Conservation (phyloP, 35 echinoderm and acorn worm species). For the Ophiothrix spiculata region DNA sequence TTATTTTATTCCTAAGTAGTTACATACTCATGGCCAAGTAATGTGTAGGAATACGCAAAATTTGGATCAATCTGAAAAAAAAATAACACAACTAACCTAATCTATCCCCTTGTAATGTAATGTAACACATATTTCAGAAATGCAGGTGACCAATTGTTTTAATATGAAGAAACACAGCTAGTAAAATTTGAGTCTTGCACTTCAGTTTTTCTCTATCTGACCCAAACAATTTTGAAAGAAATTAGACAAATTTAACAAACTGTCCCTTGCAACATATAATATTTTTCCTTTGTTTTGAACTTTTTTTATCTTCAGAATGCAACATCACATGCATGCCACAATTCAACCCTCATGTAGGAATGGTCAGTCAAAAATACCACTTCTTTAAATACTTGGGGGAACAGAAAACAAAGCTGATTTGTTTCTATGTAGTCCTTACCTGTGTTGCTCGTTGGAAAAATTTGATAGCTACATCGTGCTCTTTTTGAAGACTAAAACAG, state of each 20-base stretch:
- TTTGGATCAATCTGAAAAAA: constrained; percentile 64
- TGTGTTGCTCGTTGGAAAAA: constrained; percentile 95
- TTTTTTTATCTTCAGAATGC: too few species aligned
- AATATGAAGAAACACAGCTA: too few species aligned
- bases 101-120: constrained; percentile 76
- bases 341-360: too few species aligned
- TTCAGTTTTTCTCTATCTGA: too few species aligned
- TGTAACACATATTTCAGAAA: too few species aligned
- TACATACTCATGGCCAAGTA: constrained; percentile 92
- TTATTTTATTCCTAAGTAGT: constrained; percentile 83
- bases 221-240: too few species aligned
- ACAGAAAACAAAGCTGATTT: not conserved
- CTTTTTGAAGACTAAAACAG: constrained; percentile 96
- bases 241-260: too few species aligned
- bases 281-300: too few species aligned
- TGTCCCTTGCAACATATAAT: too few species aligned
- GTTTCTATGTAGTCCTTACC: constrained; percentile 37
- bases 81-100: constrained; percentile 81
- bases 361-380: not conserved
- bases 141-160: too few species aligned
- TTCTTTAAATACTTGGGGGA: not conserved
- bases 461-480: constrained; percentile 93
- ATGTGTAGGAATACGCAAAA: constrained; percentile 95
- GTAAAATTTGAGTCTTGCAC: too few species aligned
- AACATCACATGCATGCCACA: too few species aligned